Percentiles rank a stretch among this genome's conserved stretches.
Evolutionary conservation across 2,888 invertebrate species (phyloP).

Genomic region (Mamestra brassicae): DNA sequence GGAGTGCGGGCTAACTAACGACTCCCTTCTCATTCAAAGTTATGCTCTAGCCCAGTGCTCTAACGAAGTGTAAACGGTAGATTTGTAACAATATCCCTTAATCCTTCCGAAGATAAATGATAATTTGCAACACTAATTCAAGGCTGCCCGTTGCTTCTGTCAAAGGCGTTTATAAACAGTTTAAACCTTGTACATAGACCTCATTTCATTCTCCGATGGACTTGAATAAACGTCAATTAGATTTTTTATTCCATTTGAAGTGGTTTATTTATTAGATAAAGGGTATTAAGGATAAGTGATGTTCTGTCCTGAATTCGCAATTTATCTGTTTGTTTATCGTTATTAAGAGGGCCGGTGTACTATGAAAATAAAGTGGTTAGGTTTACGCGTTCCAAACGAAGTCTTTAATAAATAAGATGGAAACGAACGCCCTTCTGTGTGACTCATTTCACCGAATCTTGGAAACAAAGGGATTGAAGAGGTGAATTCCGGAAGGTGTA

Average conservation of each 20-base stretch:
- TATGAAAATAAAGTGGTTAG: constrained; percentile 41
- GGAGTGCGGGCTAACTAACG: constrained; percentile 47
- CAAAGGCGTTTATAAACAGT: constrained; percentile 55
- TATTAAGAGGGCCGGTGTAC: constrained; percentile 28
- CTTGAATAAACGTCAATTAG: constrained; percentile 42
- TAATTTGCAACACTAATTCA: constrained; percentile 56
- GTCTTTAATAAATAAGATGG: constrained; percentile 57
- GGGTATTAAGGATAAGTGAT: constrained; percentile 41
- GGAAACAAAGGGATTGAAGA: constrained; percentile 66
- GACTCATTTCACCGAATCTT: constrained; percentile 63
- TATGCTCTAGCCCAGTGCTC: constrained; percentile 24
- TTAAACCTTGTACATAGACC: constrained; percentile 33
- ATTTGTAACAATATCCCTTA: constrained; percentile 51
- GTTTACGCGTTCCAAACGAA: constrained; percentile 35
- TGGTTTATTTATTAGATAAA: constrained; percentile 48
- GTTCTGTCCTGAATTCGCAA: constrained; percentile 35
- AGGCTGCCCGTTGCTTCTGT: constrained; percentile 39
- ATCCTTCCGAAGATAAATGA: constrained; percentile 58
- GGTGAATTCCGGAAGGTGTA: constrained; percentile 65
- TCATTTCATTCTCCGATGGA: constrained; percentile 42
- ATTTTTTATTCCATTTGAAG: constrained; percentile 45
- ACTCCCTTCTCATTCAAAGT: constrained; percentile 50
- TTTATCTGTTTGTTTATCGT: constrained; percentile 55
- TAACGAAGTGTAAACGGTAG: constrained; percentile 55
- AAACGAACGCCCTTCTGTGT: constrained; percentile 38